phyloP scores from a whole-genome alignment of 2,113 vertebrate species.

The Heptranchias perlo region DNA sequence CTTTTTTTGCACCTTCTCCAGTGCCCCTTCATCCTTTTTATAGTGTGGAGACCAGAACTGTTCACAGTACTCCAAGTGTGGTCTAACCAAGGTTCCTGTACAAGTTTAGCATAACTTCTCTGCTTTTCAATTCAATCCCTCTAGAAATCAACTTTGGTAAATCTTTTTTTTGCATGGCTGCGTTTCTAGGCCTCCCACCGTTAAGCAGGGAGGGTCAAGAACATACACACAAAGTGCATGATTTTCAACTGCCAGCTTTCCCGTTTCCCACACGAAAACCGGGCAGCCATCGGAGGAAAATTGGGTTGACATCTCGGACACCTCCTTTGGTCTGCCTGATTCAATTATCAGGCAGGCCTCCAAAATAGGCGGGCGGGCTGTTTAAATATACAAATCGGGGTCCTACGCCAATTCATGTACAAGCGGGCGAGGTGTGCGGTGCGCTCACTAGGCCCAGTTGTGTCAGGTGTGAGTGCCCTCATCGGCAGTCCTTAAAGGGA shows the following conservation, averaged over 20 bases:
- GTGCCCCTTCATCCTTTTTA: too few relatives aligned
- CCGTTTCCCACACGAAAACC: neutral
- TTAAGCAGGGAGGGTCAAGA: neutral
- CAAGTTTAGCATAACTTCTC: too few relatives aligned
- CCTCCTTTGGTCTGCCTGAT: neutral
- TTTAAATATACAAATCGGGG: neutral
- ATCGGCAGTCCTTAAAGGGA: too few relatives aligned
- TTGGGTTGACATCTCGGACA: neutral
- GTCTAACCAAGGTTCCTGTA: too few relatives aligned
- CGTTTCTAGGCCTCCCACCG: neutral
- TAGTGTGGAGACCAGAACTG: too few relatives aligned
- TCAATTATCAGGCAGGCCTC: neutral
- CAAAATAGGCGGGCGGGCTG: too few relatives aligned
- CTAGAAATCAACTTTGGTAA: too few relatives aligned
- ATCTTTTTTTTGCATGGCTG: too few relatives aligned
- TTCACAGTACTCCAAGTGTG: too few relatives aligned
- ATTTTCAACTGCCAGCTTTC: neutral
- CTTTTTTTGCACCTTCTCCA: too few relatives aligned
- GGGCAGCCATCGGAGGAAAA: neutral
- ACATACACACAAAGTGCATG: neutral
- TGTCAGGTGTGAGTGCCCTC: too few relatives aligned
- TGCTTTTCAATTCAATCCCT: too few relatives aligned
- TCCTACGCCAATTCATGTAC: neutral
- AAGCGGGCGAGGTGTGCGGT: neutral
- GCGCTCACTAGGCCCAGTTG: neutral